A percentile compares a stretch with the other conserved stretches of the same genome.
These are phyloP conservation scores for Porites lutea DNA, from an alignment of 64 coral and sea anemone species.

Conservation along the genomic window DNA sequence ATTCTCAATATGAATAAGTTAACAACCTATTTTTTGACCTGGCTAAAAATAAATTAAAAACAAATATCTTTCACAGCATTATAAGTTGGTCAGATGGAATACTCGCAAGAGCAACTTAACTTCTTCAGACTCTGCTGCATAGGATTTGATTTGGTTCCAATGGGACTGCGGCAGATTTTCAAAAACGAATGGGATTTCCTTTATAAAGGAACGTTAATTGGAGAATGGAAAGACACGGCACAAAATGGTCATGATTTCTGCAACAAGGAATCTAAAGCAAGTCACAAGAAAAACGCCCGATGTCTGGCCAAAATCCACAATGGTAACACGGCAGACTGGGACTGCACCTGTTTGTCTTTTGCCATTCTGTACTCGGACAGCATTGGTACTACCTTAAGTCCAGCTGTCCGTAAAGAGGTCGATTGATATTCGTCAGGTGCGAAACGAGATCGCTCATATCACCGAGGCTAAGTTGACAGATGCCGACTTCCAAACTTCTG, in stretches of 20 bases:
- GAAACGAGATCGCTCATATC: slow-evolving; percentile 31
- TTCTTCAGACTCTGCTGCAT: neutral
- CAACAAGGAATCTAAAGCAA: neutral
- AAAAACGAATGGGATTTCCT: slow-evolving; percentile 24
- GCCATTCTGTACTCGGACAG: slow-evolving; percentile 32
- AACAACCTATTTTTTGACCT: too few relatives aligned
- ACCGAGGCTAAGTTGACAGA: slow-evolving; percentile 1
- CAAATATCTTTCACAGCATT: too few relatives aligned
- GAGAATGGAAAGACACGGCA: slow-evolving; percentile 25
- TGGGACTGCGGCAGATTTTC: neutral
- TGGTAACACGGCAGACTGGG: slow-evolving; percentile 38
- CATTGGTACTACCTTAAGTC: neutral
- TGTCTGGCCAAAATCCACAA: neutral
- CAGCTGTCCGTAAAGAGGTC: neutral
- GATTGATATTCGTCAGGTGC: slow-evolving; percentile 2
- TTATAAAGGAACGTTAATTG: neutral
- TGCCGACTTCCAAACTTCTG: neutral
- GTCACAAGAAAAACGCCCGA: neutral
- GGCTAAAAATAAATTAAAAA: too few relatives aligned
- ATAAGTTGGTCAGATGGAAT: neutral
- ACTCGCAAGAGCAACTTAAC: neutral
- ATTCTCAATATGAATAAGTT: too few relatives aligned
- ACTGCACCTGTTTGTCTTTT: slow-evolving; percentile 24
- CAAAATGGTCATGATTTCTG: slow-evolving; percentile 22
- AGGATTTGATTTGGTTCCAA: neutral